phyloP scores from a whole-genome alignment of 2,113 vertebrate genomes.

The Lycaon pictus region DNA sequence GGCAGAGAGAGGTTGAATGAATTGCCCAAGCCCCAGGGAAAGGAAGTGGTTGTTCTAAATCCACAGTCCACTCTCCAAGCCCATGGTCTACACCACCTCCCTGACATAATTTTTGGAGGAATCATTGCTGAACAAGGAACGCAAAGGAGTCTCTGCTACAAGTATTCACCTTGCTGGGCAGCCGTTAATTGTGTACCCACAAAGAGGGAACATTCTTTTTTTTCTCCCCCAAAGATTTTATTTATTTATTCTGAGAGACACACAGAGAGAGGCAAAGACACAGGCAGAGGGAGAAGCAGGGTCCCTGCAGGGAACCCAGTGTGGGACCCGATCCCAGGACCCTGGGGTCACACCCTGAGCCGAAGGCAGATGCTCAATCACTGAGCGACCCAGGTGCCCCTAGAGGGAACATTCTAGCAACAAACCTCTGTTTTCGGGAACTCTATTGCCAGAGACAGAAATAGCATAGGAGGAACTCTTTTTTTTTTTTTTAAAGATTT shows the following conservation, averaged over 20 bases:
- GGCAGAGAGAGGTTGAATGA: background rate
- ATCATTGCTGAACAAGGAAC: rapidly evolving
- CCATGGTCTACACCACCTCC: background rate
- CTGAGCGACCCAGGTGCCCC: no score
- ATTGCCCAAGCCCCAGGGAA: background rate
- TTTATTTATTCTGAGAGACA: no score
- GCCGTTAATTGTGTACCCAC: background rate
- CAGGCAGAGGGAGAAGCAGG: no score
- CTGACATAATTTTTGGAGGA: background rate
- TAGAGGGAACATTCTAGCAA: background rate
- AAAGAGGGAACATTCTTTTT: background rate
- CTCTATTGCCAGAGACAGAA: background rate
- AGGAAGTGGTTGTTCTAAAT: background rate
- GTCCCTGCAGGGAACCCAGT: no score
- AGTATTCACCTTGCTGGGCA: background rate
- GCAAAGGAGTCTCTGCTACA: background rate
- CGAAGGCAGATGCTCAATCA: no score
- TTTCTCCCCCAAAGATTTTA: no score
- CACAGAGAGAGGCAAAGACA: no score
- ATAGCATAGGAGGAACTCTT: background rate
- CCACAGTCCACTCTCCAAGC: background rate
- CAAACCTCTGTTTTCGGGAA: conserved; percentile 5
- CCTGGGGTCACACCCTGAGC: no score
- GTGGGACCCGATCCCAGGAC: no score
- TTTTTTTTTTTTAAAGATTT: no score